Percentiles rank a stretch among this genome's conserved stretches.
Conservation (phyloP, 1,140 invertebrate genomes). For the Marisa cornuarietis region DNA sequence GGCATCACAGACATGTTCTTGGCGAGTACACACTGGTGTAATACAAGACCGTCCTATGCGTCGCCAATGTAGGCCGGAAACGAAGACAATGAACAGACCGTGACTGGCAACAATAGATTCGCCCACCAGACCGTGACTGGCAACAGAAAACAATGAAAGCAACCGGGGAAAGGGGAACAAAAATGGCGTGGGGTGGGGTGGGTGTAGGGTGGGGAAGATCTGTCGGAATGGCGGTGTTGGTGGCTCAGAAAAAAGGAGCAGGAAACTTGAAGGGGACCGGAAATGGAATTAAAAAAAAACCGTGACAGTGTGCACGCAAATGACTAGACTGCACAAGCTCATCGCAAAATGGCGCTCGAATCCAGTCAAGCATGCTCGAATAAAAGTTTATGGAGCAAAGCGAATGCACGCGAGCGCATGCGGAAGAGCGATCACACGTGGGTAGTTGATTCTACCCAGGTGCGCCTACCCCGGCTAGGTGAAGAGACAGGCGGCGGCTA, state of each 20-base stretch:
- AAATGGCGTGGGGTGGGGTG: neutral
- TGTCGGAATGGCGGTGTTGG: neutral
- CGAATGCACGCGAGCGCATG: no score
- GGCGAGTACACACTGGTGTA: neutral
- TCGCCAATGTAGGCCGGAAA: neutral
- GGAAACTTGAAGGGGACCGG: neutral
- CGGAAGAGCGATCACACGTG: no score
- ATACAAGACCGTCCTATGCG: neutral
- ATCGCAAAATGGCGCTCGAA: neutral
- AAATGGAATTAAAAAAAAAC: neutral
- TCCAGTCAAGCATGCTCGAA: neutral
- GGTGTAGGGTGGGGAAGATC: neutral
- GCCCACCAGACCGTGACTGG: neutral
- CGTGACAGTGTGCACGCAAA: neutral
- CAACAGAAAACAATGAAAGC: neutral
- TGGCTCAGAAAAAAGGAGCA: neutral
- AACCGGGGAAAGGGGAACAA: neutral
- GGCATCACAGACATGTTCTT: neutral
- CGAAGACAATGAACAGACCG: neutral
- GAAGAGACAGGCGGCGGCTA: no score
- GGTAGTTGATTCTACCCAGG: no score
- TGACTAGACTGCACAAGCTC: neutral
- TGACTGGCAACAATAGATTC: no score
- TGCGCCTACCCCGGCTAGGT: no score
- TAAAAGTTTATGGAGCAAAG: no score